Evolutionary conservation across 2,888 invertebrate genomes (phyloP), one percentile per base, ranked within the genome.

Genomic region (Alentia gelatinosa): DNA sequence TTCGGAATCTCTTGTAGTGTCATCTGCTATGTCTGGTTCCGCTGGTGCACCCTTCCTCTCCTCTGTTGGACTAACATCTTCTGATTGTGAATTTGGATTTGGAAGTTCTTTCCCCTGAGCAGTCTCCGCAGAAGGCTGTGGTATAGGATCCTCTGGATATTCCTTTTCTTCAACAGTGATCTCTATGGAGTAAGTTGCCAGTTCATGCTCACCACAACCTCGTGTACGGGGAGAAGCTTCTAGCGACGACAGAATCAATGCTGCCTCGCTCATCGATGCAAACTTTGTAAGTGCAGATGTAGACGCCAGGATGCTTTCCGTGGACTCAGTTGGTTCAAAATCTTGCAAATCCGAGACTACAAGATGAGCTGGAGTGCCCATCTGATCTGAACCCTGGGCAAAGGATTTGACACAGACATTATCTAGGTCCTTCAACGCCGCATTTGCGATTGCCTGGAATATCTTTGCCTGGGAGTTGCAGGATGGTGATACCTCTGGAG

Each of bases 311-410:
- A 86, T 42, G 47, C 86, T 47, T 5, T 86, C 86, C 0, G 86
- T 50, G 12, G 86, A 86, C 47, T 86, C 86, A 42, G 86, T 86
- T 42, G 86, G 86, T 30, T 86, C 86, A 19, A 86, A 86, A 47
- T 86, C 86, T 86, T 86, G 86, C 30, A 86, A 33, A 30, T 86
- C 86, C 7, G 86, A 86, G 26, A 86, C 86, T 7, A 86, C 86
- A 12, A 86, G 47, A 40, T 86, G 86, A 42, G 86, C 50, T 30
- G 86, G 86, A 0, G 86, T 86, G 42, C 50, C 86, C 7, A 12
- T 39, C 42, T 86, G 86, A 23, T 47, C 47, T 30, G n/a, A 42
- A 19, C 26, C 23, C 7, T 26, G 4, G 26, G 15, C 30, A n/a
- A 26, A 42, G 42, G 50, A 19, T 19, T 50, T 86, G 4, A 7